Conservation (phyloP, 2,113 vertebrate species). For the Oryctolagus cuniculus region DNA sequence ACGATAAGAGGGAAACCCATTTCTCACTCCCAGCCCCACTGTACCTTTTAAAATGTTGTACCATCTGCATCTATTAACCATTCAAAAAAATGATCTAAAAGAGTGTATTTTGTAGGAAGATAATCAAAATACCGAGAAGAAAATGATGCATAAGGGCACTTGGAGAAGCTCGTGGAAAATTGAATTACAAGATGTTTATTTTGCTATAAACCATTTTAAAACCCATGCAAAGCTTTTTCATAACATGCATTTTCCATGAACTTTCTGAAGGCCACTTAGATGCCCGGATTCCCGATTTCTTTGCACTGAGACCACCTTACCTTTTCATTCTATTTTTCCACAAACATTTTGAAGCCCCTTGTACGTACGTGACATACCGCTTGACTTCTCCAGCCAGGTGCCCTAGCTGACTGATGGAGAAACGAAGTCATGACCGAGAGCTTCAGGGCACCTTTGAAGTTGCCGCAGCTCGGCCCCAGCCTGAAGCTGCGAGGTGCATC, state of each 20-base stretch:
- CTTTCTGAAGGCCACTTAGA: too few species aligned
- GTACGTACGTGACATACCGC: background rate
- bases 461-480: background rate
- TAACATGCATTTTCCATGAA: too few species aligned
- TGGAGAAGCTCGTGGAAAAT: too few species aligned
- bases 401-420: constrained; percentile 6
- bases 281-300: too few species aligned
- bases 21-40: background rate
- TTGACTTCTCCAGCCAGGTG: background rate
- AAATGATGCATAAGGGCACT: background rate
- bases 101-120: background rate
- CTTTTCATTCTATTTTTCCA: too few species aligned
- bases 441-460: background rate
- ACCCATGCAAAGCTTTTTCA: too few species aligned
- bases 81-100: background rate
- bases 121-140: background rate
- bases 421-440: constrained; percentile 11
- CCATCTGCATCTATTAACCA: background rate
- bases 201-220: too few species aligned
- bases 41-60: background rate
- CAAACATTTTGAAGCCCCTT: too few species aligned
- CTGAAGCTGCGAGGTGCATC: constrained; percentile 76
- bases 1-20: background rate
- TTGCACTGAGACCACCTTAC: too few species aligned
- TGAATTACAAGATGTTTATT: too few species aligned